Conservation (phyloP, 2,113 vertebrate species). For the Oreotrochilus melanogaster region DNA sequence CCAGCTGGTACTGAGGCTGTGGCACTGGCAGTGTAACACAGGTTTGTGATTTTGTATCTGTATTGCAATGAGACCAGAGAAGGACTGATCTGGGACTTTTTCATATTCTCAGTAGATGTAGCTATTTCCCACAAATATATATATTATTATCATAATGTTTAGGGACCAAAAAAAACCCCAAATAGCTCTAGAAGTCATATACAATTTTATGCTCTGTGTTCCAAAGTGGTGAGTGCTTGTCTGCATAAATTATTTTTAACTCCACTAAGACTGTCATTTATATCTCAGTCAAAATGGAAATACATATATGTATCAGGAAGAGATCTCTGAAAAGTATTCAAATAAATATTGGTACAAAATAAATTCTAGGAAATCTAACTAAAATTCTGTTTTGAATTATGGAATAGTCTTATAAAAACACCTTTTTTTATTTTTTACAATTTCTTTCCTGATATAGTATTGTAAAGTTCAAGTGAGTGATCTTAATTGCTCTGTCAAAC, state of each 20-base stretch:
- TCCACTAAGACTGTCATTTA: background rate
- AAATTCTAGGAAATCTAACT: background rate
- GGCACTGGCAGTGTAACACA: too few species aligned
- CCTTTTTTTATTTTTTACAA: background rate
- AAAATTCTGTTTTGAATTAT: background rate
- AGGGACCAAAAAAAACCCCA: background rate
- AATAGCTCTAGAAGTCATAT: too few species aligned
- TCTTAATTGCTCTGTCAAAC: background rate
- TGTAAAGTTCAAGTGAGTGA: background rate
- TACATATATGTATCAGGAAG: background rate
- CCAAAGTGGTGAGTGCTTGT: background rate
- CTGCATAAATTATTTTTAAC: background rate
- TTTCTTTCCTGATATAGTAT: background rate
- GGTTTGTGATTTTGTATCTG: accelerated
- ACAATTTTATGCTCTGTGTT: background rate
- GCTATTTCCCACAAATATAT: background rate
- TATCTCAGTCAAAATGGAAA: background rate
- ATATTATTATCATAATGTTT: background rate
- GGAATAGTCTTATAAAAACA: background rate
- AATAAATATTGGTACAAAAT: background rate
- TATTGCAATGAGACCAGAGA: background rate
- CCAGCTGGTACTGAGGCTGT: background rate
- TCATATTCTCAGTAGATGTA: background rate
- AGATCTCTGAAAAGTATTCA: background rate
- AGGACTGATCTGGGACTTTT: background rate